phyloP scores from a whole-genome alignment of 1,140 invertebrate genomes.

The Hycleus phaleratus region DNA sequence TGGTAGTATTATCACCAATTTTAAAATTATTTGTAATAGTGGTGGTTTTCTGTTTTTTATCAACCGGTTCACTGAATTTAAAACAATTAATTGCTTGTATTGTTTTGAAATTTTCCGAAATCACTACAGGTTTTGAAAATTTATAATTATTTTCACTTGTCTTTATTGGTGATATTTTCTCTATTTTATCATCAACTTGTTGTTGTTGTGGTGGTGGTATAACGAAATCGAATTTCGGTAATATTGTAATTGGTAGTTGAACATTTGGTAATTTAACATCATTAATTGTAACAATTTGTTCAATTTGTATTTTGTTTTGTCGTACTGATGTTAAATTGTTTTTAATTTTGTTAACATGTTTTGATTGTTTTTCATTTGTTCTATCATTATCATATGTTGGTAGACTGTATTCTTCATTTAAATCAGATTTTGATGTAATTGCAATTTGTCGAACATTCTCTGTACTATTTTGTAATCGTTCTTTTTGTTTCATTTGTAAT shows the following conservation, averaged over 20 bases:
- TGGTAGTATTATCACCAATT: constrained; percentile 21
- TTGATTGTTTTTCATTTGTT: constrained; percentile 18
- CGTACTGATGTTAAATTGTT: constrained; percentile 36
- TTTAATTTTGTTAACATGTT: constrained; percentile 45
- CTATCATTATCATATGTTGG: constrained; percentile 26
- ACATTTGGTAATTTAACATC: constrained; percentile 52
- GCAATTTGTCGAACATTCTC: constrained; percentile 54
- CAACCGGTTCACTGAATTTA: constrained; percentile 48
- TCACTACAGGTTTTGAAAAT: constrained; percentile 35
- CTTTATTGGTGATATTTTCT: constrained; percentile 4
- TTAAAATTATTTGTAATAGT: constrained; percentile 5
- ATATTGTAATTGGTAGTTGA: constrained; percentile 52
- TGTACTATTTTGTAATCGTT: constrained; percentile 54
- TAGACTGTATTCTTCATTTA: constrained; percentile 39
- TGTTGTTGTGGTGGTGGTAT: constrained; percentile 33
- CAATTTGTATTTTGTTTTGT: constrained; percentile 28
- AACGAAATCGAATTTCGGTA: constrained; percentile 52
- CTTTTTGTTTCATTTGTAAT: constrained; percentile 50
- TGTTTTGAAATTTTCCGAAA: constrained; percentile 31
- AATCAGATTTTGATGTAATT: constrained; percentile 43
- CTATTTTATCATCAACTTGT: not conserved
- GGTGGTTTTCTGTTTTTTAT: constrained; percentile 17
- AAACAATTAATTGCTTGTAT: constrained; percentile 45
- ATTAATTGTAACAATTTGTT: constrained; percentile 39
- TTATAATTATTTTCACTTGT: constrained; percentile 18